These are phyloP conservation scores for Rhynchomys soricoides DNA, from an alignment of 2,113 vertebrate species.

Conservation along the genomic window DNA sequence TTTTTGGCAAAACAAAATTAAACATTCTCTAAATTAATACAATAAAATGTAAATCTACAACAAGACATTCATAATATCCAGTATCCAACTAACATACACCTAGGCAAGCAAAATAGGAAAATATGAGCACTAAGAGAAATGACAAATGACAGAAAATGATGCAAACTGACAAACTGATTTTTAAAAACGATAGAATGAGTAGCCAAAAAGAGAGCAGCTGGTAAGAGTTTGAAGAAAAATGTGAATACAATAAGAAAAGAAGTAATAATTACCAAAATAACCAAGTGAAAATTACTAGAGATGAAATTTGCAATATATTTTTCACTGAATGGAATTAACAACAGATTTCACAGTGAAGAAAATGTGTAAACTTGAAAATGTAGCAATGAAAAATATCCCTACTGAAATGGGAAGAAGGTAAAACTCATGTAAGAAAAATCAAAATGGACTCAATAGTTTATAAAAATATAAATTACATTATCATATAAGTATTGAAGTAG, in stretches of 20 bases:
- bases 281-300: neutral
- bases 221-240: neutral
- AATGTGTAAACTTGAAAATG: neutral
- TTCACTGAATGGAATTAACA: neutral
- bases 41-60: neutral
- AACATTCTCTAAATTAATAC: neutral
- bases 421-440: neutral
- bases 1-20: neutral
- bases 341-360: neutral
- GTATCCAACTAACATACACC: neutral
- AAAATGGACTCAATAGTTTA: neutral
- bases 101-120: neutral
- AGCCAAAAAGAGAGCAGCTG: too few species aligned
- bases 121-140: neutral
- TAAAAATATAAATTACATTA: neutral
- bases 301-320: neutral
- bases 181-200: neutral
- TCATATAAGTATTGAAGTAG: neutral
- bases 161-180: neutral
- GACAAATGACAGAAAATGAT: neutral
- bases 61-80: neutral
- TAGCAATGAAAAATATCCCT: neutral
- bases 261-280: neutral
- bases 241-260: neutral
- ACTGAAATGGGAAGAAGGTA: neutral